phyloP scores from a whole-genome alignment of 1,140 invertebrate genomes.

The Apocrypta bakeri region DNA sequence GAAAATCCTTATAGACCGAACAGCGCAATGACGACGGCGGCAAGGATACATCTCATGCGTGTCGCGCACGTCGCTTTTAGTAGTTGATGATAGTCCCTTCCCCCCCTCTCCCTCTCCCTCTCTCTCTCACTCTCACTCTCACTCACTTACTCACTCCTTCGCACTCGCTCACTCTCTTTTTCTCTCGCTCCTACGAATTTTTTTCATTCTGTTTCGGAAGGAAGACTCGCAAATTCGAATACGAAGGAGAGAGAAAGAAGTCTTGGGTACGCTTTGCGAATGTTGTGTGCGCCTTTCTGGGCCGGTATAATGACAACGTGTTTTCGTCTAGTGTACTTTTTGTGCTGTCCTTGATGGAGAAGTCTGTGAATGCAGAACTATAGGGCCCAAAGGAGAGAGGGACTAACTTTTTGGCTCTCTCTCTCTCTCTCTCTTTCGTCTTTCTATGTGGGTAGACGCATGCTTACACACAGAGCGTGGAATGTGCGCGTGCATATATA shows the following conservation, averaged over 20 bases:
- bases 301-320: conserved; percentile 72
- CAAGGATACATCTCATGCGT: conserved; percentile 24
- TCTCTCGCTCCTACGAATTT: too few species aligned
- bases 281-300: conserved; percentile 49
- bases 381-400: conserved; percentile 60
- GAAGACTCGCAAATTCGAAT: background rate
- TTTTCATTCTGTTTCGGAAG: background rate
- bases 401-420: conserved; percentile 3
- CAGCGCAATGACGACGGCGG: conserved; percentile 32
- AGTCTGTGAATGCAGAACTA: conserved; percentile 75
- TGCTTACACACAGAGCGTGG: background rate
- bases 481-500: background rate
- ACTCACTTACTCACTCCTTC: conserved; percentile 52
- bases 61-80: conserved; percentile 4
- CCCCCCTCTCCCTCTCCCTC: conserved; percentile 51
- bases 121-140: conserved; percentile 20
- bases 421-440: background rate
- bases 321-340: conserved; percentile 76
- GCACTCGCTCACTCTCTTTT: conserved; percentile 26
- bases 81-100: conserved; percentile 46
- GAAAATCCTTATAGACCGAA: background rate
- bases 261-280: background rate
- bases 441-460: background rate
- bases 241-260: background rate
- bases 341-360: conserved; percentile 75